Evolutionary conservation across 2,888 invertebrate genomes (phyloP), one percentile per base, ranked within the genome.

Genomic region (Agrypnus murinus): DNA sequence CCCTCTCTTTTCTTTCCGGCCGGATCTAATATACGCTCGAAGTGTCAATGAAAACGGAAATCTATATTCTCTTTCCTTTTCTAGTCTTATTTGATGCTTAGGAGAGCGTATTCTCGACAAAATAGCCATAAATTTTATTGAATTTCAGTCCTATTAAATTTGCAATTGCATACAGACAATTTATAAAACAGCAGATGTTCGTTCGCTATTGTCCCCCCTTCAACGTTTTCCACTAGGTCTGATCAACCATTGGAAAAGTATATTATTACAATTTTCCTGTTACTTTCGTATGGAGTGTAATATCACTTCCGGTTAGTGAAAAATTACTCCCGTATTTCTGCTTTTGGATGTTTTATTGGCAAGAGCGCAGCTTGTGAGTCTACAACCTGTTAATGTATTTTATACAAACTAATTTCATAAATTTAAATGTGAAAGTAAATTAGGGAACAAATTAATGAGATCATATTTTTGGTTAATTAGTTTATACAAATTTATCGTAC

Each of bases 1-100:
- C 45, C 45, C 65, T 68, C 68, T 69, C 62, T 50, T 76, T 76
- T 77, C 76, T 75, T 78, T 78, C 74, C 73, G 71, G 65, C 74
- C 77, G 77, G 77, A 77, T 77, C 77, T 77, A 79, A 79, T 78
- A 79, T 77, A 75, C 77, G 75, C 75, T 76, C 71, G 69, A 71
- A 75, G 78, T 78, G 77, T 77, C 79, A 77, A 75, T 78, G 77
- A 75, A 79, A 79, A 72, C 77, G 72, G 72, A 72, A 72, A 74
- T 74, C 74, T 69, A 69, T 66, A 69, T 74, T 65, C 58, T 64
- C 66, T 32, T 19, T 65, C 69, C 62, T 69, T 55, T 43, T 69
- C 63, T 63, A 60, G 50, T 55, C 65, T 68, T 68, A 66, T 71
- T 71, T 64, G 48, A 67, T 40, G 58, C 67, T 71, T 53, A 50